Evolutionary conservation across 1,140 invertebrate species (phyloP), one percentile per base, ranked within the genome.

Genomic region (Pseudomyrmex sp.): DNA sequence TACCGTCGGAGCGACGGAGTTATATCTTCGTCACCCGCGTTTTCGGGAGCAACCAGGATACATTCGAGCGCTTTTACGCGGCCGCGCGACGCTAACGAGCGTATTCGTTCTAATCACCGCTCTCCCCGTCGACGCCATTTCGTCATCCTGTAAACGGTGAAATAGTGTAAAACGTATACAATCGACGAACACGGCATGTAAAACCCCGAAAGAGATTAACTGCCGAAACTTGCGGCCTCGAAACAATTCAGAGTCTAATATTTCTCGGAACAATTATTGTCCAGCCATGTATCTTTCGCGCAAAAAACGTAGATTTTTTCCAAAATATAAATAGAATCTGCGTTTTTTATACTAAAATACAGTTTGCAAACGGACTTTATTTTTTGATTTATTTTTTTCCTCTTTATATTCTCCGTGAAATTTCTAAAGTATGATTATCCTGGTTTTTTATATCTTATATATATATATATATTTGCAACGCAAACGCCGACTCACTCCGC

Each of bases 11-110:
- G 48, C 20, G 73, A 15, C 35, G 44, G 23, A 56, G 84, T 87
- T 87, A 74, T 74, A 79, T 59, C 44, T 44, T 46, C 52, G 23
- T 35, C 46, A 20, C 46, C 52, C 56, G 44, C 48, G 20, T 72
- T 74, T 72, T 35, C 35, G 35, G 35, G 35, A 35, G 35, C 59
- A 15, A 15, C 72, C 18, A 58, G 23, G 5, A 58, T 76, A 76
- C 61, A 80, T 80, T 80, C 62, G 50, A 76, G 58, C 48, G 73
- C 62, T 83, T 83, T 83, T 62, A 83, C 46, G 72, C 20, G 46
- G 23, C 18, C 18, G 13, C 62, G 62, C 59, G 62, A 59, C 18
- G 65, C 50, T 54, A 61, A 80, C 76, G 76, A 72, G 76, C 66
- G 46, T 80, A 80, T 69, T 70, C 74, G 68, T 75, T 76, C 58